Conservation (phyloP, 2,113 vertebrate species). For the Ia io region DNA sequence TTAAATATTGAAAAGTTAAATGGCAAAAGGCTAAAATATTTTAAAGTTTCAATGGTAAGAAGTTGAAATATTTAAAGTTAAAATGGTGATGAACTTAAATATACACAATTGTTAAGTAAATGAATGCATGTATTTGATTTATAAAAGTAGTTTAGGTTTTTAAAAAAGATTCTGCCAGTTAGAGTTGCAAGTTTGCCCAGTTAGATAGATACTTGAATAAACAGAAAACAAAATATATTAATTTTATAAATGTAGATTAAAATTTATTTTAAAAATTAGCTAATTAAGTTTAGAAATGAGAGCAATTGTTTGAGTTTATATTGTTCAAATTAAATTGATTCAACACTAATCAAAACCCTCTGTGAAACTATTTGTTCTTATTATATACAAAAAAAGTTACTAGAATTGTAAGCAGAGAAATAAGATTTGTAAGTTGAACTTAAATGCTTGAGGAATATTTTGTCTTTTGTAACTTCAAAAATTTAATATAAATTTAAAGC, state of each 20-base stretch:
- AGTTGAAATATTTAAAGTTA: constrained; percentile 40
- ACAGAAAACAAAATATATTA: constrained; percentile 40
- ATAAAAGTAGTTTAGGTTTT: constrained; percentile 27
- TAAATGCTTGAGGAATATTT: constrained; percentile 41
- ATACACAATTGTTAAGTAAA: constrained; percentile 35
- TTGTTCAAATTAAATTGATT: constrained; percentile 29
- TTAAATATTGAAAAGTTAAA: constrained; percentile 28
- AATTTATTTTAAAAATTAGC: background rate
- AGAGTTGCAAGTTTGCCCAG: constrained; percentile 31
- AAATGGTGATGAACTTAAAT: constrained; percentile 52
- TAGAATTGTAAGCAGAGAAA: constrained; percentile 32
- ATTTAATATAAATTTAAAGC: constrained; percentile 4
- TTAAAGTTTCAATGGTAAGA: constrained; percentile 30
- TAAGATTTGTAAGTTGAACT: constrained; percentile 15
- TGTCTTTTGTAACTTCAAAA: constrained; percentile 25
- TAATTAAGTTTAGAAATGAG: constrained; percentile 62
- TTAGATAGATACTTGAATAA: constrained; percentile 29
- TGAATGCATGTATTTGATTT: constrained; percentile 49
- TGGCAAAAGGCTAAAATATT: constrained; percentile 40
- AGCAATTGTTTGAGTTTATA: constrained; percentile 49
- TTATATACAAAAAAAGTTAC: constrained; percentile 29
- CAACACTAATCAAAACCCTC: constrained; percentile 56
- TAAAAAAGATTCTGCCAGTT: constrained; percentile 1
- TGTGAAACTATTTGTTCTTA: constrained; percentile 38
- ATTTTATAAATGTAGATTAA: constrained; percentile 26